Evolutionary conservation across 2,888 invertebrate species (phyloP).

Genomic region (Adela reaumurella): DNA sequence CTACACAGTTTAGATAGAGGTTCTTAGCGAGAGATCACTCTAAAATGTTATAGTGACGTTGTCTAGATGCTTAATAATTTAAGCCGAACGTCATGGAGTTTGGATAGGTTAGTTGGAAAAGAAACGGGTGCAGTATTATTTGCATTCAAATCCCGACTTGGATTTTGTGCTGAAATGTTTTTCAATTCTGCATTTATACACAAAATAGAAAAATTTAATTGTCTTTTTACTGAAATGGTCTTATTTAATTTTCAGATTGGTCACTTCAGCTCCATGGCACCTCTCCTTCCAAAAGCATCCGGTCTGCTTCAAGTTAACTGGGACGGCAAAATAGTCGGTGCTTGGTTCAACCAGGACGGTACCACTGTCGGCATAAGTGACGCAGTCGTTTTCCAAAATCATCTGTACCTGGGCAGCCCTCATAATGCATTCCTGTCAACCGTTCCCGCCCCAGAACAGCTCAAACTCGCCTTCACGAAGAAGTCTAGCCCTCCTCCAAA

Average conservation of each 20-base stretch:
- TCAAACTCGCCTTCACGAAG: constrained; percentile 26
- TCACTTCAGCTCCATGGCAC: constrained; percentile 50
- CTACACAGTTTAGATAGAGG: no score
- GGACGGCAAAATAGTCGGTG: constrained; percentile 68
- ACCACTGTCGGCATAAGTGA: constrained; percentile 58
- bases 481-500: constrained; percentile 7
- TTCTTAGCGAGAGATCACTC: no score
- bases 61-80: no score
- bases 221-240: no score
- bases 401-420: constrained; percentile 67
- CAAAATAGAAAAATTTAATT: no score
- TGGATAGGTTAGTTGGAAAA: no score
- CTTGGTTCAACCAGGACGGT: constrained; percentile 61
- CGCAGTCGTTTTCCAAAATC: constrained; percentile 61
- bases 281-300: constrained; percentile 34
- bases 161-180: no score
- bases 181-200: no score
- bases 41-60: no score
- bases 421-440: constrained; percentile 62
- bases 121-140: no score
- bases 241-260: constrained; percentile 56
- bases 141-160: no score
- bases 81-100: no score
- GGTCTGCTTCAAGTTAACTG: constrained; percentile 66
- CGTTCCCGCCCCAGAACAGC: constrained; percentile 54